Conservation (phyloP, 2,888 invertebrate species). For the Amiota minor region DNA sequence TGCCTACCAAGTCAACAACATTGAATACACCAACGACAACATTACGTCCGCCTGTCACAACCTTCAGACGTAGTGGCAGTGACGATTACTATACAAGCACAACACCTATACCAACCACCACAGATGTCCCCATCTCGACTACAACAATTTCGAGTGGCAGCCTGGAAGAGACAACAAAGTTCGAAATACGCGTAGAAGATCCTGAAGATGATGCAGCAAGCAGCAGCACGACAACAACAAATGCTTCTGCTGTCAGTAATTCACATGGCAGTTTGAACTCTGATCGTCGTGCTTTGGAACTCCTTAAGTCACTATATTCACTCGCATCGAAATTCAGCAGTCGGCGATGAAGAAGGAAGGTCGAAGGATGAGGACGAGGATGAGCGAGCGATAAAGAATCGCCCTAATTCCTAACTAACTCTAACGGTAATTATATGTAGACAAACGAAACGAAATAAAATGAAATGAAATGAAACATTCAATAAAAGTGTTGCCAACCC, state of each 20-base stretch:
- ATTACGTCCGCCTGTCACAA: constrained; percentile 58
- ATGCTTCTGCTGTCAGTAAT: constrained; percentile 52
- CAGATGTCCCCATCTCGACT: constrained; percentile 52
- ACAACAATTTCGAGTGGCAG: constrained; percentile 48
- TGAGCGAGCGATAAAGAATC: neutral
- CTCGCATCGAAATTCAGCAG: constrained; percentile 87
- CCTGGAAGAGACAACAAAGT: constrained; percentile 70
- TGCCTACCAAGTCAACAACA: constrained; percentile 39
- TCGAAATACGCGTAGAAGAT: constrained; percentile 71
- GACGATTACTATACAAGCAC: constrained; percentile 69
- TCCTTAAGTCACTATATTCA: constrained; percentile 87
- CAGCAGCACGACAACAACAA: constrained; percentile 35
- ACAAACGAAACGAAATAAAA: neutral
- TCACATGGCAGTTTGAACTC: constrained; percentile 72
- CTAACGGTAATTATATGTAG: neutral
- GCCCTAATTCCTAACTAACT: constrained; percentile 2
- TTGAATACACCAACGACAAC: constrained; percentile 46
- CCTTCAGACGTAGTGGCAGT: constrained; percentile 57
- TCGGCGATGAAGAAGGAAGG: constrained; percentile 71
- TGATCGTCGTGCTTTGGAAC: constrained; percentile 85
- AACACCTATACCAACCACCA: constrained; percentile 63
- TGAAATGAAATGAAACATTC: too few species aligned
- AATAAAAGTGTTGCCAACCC: constrained; percentile 45
- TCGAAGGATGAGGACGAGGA: neutral
- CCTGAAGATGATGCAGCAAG: constrained; percentile 58